Percentiles rank a stretch among this genome's conserved stretches.
These are phyloP conservation scores for Junonia oenone DNA, from an alignment of 2,888 invertebrate species.

Conservation along the genomic window DNA sequence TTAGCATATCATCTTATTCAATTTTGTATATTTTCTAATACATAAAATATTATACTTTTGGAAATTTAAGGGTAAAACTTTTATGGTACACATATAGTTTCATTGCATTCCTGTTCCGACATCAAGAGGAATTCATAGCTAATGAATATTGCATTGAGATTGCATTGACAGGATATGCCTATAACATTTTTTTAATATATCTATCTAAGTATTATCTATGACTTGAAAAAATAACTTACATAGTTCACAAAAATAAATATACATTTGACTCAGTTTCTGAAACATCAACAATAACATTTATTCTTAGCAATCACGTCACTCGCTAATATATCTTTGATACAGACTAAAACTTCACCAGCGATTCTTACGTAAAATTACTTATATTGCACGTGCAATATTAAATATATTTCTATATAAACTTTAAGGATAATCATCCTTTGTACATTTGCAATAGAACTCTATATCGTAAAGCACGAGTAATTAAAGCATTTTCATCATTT, in stretches of 20 bases:
- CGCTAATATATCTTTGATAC: conserved; percentile 19
- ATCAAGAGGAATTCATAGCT: not conserved
- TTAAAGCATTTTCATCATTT: conserved; percentile 27
- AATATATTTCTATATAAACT: conserved; percentile 1
- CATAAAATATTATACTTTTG: not conserved
- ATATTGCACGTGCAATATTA: conserved; percentile 6
- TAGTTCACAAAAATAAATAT: conserved; percentile 31
- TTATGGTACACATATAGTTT: not conserved
- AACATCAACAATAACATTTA: conserved; percentile 30
- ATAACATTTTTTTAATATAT: conserved; percentile 15
- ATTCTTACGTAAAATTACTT: not conserved
- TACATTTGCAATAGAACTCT: conserved; percentile 10
- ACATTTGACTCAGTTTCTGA: conserved; percentile 25
- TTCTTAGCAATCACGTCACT: conserved; percentile 3
- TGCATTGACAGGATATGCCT: conserved; percentile 17
- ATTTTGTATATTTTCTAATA: not conserved
- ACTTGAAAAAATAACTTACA: conserved; percentile 32
- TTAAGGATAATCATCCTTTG: conserved; percentile 3
- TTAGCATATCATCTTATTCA: not conserved
- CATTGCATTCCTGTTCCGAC: not conserved
- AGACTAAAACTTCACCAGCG: conserved; percentile 12
- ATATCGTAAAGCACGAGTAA: conserved; percentile 22
- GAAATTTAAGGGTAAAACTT: not conserved
- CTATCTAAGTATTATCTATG: conserved; percentile 27
- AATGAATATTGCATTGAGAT: conserved; percentile 10